phyloP scores from a whole-genome alignment of 2,888 invertebrate genomes.

The Tetragnatha montana region DNA sequence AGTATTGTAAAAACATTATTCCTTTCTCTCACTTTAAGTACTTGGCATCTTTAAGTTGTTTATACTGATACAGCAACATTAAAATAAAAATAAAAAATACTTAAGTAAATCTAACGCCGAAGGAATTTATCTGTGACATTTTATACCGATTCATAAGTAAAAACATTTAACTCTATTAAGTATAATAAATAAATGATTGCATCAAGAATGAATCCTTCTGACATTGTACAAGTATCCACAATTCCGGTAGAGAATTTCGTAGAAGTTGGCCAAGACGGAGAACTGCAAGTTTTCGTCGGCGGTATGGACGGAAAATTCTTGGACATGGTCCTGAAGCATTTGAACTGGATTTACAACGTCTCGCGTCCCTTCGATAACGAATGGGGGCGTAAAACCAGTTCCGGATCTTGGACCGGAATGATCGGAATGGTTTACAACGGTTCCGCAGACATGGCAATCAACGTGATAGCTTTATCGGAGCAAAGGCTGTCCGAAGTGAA shows the following conservation, averaged over 20 bases:
- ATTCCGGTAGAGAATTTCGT: neutral
- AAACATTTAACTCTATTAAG: too few species aligned
- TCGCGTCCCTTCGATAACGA: neutral
- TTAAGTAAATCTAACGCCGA: too few species aligned
- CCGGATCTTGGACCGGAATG: neutral
- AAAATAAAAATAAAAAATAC: too few species aligned
- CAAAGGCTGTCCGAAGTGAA: neutral
- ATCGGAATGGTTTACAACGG: constrained; percentile 2
- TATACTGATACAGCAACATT: too few species aligned
- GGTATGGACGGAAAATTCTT: neutral
- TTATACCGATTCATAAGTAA: too few species aligned
- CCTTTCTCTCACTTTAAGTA: too few species aligned
- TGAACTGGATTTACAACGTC: neutral
- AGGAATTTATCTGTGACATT: too few species aligned
- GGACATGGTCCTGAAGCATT: neutral
- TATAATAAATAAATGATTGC: too few species aligned
- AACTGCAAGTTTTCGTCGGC: neutral
- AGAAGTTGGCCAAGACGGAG: neutral
- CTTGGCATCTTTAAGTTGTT: too few species aligned
- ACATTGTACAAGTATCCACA: too few species aligned
- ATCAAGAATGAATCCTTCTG: too few species aligned
- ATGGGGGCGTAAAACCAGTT: neutral
- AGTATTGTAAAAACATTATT: too few species aligned
- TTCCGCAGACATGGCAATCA: constrained; percentile 6
- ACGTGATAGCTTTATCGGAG: neutral